phyloP scores from a whole-genome alignment of 2,113 vertebrate species.

The Salvelinus sp. region DNA sequence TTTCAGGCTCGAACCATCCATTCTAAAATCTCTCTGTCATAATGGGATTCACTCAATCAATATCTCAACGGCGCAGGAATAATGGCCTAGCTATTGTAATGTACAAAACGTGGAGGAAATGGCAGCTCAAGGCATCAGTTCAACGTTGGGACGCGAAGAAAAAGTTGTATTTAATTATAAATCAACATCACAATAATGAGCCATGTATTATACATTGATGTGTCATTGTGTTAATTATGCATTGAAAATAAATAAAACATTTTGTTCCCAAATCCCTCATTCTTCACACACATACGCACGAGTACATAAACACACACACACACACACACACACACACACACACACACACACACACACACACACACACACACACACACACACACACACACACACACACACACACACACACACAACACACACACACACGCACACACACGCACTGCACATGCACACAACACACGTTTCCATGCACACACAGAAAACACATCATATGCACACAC shows the following conservation, averaged over 20 bases:
- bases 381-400: neutral
- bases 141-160: slow-evolving; percentile 45
- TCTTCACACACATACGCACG: neutral
- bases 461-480: no score
- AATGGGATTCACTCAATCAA: slow-evolving; percentile 71
- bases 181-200: slow-evolving; percentile 59
- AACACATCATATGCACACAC: neutral
- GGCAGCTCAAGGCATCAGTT: slow-evolving; percentile 31
- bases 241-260: neutral
- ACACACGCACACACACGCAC: neutral
- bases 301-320: neutral
- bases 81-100: slow-evolving; percentile 48
- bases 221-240: slow-evolving; percentile 49
- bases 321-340: neutral
- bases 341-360: neutral
- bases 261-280: slow-evolving; percentile 11
- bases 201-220: slow-evolving; percentile 60
- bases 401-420: no score
- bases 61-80: slow-evolving; percentile 61
- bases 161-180: slow-evolving; percentile 62
- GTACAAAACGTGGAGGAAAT: slow-evolving; percentile 43
- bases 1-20: no score
- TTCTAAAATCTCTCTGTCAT: slow-evolving; percentile 54
- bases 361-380: slow-evolving; percentile 31
- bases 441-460: neutral